Evolutionary conservation across 2,113 vertebrate species (phyloP).

Genomic region (Vimba vimba): DNA sequence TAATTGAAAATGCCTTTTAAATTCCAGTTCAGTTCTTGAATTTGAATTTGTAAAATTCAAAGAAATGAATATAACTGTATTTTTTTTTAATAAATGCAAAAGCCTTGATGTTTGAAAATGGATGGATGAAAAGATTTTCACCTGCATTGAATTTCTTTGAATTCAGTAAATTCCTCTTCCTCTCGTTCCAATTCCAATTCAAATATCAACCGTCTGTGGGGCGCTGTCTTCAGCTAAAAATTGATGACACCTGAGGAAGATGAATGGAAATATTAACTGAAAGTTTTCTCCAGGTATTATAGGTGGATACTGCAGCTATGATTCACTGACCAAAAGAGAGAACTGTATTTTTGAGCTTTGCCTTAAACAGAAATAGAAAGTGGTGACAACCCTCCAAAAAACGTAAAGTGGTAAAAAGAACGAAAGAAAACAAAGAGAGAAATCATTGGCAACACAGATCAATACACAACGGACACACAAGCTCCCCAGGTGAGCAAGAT

Average conservation of each 20-base stretch:
- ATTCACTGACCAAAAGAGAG: not conserved
- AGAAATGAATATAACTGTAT: not conserved
- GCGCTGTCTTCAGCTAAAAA: not conserved
- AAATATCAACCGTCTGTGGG: too few relatives aligned
- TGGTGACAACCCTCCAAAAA: not conserved
- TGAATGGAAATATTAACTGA: not conserved
- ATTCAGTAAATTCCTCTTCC: not conserved
- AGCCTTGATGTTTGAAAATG: too few relatives aligned
- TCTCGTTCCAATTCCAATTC: not conserved
- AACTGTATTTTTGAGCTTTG: slow-evolving; percentile 17
- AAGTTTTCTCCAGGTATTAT: not conserved
- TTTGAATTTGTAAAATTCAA: not conserved
- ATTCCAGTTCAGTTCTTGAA: not conserved
- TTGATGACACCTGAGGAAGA: not conserved
- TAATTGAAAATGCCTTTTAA: not conserved
- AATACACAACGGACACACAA: slow-evolving; percentile 45
- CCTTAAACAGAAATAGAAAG: slow-evolving; percentile 21
- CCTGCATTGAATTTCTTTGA: not conserved
- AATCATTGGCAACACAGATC: slow-evolving; percentile 49
- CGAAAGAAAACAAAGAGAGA: slow-evolving; percentile 37
- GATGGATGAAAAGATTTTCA: too few relatives aligned
- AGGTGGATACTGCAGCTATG: not conserved
- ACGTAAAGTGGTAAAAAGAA: slow-evolving; percentile 58
- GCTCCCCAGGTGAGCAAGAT: slow-evolving; percentile 64
- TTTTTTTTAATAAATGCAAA: not conserved